Evolutionary conservation across 2,888 invertebrate genomes (phyloP), one percentile per base, ranked within the genome.

Genomic region (Standfussiana lucernea): DNA sequence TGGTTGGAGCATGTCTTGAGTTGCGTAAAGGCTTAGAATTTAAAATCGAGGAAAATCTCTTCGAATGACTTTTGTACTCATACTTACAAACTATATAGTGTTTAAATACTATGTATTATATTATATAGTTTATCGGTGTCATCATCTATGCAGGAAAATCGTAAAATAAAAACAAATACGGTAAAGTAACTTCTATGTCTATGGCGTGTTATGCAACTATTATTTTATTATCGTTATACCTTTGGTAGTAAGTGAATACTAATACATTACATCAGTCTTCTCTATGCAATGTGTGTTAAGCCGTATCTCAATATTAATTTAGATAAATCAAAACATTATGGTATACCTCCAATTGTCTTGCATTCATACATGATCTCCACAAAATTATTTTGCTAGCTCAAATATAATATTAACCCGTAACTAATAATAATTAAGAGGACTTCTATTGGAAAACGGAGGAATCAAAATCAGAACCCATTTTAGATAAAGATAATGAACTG

Each of bases 1-100:
- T 40, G 8, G 2, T 50, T n/a, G 11, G 10, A n/a, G 24, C n/a
- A n/a, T 24, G 28, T 53, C 28, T 53, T 53, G 24, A 24, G 35
- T 72, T 72, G 62, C n/a, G n/a, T 64, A 35, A n/a, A 62, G 7
- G n/a, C n/a, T 24, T 50, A 15, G 45, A 64, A 50, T 45, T 62
- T 42, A 32, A 45, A 37, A 6, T 45, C 47, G 32, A 71, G 28
- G 71, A 71, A 75, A 62, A 75, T 37, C 13, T 61, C 32, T 50
- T 75, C 11, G 8, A 42, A n/a, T 50, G 32, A n/a, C 35, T 11
- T 72, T 74, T 53, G 42, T 18, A 5, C 45, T 15, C 45, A 40
- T 42, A 53, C 42, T 74, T 18, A 50, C 18, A 3, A n/a, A n/a
- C n/a, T 32, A 32, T 62, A n/a, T 28, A 45, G n/a, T 45, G 24